These are phyloP conservation scores for Phanerotoma sp. DNA, from an alignment of 2,888 invertebrate species.

Conservation along the genomic window DNA sequence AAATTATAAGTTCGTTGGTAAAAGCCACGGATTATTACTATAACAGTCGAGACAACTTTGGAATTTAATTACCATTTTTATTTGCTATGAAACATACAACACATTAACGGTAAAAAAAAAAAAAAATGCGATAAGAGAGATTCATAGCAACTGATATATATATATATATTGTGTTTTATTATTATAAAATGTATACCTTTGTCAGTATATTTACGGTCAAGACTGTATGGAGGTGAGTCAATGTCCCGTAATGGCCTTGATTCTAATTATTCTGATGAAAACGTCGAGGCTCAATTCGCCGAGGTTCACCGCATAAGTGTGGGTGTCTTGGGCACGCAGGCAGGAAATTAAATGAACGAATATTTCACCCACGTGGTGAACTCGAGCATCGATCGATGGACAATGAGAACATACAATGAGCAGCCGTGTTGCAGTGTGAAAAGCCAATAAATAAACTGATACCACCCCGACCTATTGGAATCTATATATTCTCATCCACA, in stretches of 20 bases:
- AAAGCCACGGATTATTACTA: too few relatives aligned
- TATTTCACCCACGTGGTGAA: constrained; percentile 14
- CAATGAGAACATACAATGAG: constrained; percentile 19
- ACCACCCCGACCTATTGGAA: too few relatives aligned
- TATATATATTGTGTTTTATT: too few relatives aligned
- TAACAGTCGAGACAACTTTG: too few relatives aligned
- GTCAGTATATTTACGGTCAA: background rate
- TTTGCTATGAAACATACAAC: background rate
- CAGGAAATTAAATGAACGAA: constrained; percentile 32
- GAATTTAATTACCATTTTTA: background rate
- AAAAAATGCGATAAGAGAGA: too few relatives aligned
- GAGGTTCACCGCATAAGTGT: constrained; percentile 14
- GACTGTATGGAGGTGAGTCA: constrained; percentile 40
- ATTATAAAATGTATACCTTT: too few relatives aligned
- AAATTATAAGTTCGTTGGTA: too few relatives aligned
- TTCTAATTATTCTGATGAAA: constrained; percentile 49
- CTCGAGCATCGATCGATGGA: constrained; percentile 16
- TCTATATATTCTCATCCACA: too few relatives aligned
- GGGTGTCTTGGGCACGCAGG: constrained; percentile 17
- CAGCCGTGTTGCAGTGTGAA: constrained; percentile 11
- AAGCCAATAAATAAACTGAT: too few relatives aligned
- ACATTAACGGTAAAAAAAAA: too few relatives aligned
- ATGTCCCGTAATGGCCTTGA: constrained; percentile 44
- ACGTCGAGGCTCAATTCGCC: constrained; percentile 26
- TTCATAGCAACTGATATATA: constrained; percentile 1